Conservation (phyloP, 1,140 invertebrate genomes). For the Camponotus floridanus region DNA sequence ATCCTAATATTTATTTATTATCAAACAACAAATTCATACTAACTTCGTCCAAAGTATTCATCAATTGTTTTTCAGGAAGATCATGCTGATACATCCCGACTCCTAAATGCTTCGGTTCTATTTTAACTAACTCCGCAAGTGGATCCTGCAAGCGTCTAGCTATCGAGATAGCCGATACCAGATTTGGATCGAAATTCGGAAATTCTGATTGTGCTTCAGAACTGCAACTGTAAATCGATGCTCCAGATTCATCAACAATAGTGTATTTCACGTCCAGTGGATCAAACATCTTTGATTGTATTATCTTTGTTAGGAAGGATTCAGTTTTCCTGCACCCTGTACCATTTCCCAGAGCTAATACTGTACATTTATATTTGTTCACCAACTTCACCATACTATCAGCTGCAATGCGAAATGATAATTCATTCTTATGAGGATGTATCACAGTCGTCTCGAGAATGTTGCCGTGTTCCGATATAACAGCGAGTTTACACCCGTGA, state of each 20-base stretch:
- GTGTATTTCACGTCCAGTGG: slow-evolving; percentile 90
- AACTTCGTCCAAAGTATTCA: slow-evolving; percentile 90
- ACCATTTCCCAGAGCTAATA: slow-evolving; percentile 95
- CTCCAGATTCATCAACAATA: slow-evolving; percentile 95
- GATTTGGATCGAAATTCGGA: slow-evolving; percentile 90
- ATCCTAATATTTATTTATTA: neutral
- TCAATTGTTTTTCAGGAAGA: slow-evolving; percentile 91
- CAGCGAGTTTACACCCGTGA: slow-evolving; percentile 94
- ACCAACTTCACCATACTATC: slow-evolving; percentile 72
- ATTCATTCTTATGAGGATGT: slow-evolving; percentile 86
- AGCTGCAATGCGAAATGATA: slow-evolving; percentile 37
- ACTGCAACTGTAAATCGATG: slow-evolving; percentile 96
- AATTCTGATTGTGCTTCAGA: slow-evolving; percentile 94
- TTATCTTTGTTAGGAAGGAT: slow-evolving; percentile 89
- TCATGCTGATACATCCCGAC: slow-evolving; percentile 98
- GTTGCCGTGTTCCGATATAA: slow-evolving; percentile 90
- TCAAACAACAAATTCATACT: slow-evolving; percentile 30
- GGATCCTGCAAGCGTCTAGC: slow-evolving; percentile 95
- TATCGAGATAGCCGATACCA: slow-evolving; percentile 90
- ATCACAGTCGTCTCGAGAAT: slow-evolving; percentile 90
- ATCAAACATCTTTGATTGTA: slow-evolving; percentile 86
- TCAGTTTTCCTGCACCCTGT: slow-evolving; percentile 96
- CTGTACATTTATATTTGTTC: slow-evolving; percentile 87
- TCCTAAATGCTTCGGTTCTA: slow-evolving; percentile 96
- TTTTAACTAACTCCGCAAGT: slow-evolving; percentile 95